Conservation (phyloP, 2,113 vertebrate genomes). For the Eublepharis macularius region DNA sequence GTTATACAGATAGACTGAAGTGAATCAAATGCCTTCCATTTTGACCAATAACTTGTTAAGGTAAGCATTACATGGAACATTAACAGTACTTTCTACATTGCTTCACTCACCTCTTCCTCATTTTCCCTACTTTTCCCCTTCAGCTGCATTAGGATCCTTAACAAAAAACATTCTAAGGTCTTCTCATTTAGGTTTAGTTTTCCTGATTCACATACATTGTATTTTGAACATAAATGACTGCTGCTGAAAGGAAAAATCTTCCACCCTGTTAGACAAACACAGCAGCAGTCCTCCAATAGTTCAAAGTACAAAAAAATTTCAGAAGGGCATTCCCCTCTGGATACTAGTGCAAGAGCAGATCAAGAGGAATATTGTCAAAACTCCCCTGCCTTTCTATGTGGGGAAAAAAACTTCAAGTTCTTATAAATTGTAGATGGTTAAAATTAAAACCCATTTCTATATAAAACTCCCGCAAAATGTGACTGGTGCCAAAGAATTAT, state of each 20-base stretch:
- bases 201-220: background rate
- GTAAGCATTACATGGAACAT: background rate
- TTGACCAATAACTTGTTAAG: background rate
- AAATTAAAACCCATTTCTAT: slow-evolving; percentile 48
- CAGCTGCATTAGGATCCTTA: slow-evolving; percentile 4
- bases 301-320: slow-evolving; percentile 67
- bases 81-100: rapidly evolving
- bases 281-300: slow-evolving; percentile 44
- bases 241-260: background rate
- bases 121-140: slow-evolving; percentile 31
- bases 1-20: background rate
- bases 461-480: slow-evolving; percentile 52
- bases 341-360: slow-evolving; percentile 16
- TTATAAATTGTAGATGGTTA: slow-evolving; percentile 33
- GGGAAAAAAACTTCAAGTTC: background rate
- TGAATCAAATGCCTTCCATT: background rate
- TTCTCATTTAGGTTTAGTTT: background rate
- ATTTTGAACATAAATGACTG: background rate
- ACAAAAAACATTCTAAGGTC: background rate
- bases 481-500: slow-evolving; percentile 39
- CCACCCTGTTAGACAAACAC: background rate
- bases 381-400: slow-evolving; percentile 30
- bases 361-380: slow-evolving; percentile 32
- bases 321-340: rapidly evolving
- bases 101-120: background rate